Evolutionary conservation across 2,888 invertebrate genomes (phyloP).

Genomic region (Gymnoscelis rufifasciata): DNA sequence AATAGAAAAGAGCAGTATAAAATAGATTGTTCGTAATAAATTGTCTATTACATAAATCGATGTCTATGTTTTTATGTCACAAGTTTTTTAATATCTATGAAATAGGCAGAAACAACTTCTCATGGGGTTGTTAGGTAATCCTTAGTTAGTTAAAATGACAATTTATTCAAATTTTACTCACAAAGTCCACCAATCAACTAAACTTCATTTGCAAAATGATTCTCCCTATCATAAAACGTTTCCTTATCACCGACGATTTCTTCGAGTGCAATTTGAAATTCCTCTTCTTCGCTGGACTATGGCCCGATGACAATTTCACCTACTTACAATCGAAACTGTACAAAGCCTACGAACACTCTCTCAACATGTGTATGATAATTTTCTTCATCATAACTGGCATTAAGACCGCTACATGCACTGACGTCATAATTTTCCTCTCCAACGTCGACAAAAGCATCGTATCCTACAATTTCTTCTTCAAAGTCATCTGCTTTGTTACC

Average conservation of each 20-base stretch:
- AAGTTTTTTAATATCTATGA: too few relatives aligned
- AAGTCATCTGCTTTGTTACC: conserved; percentile 45
- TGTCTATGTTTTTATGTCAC: too few relatives aligned
- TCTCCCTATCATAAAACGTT: conserved; percentile 24
- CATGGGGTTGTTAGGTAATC: background rate
- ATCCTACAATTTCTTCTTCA: conserved; percentile 50
- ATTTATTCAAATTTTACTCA: too few relatives aligned
- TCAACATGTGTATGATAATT: conserved; percentile 39
- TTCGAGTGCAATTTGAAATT: conserved; percentile 58
- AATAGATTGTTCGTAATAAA: too few relatives aligned
- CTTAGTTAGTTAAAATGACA: too few relatives aligned
- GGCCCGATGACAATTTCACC: conserved; percentile 46
- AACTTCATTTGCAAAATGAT: conserved; percentile 40
- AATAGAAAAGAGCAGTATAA: too few relatives aligned
- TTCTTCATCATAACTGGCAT: conserved; percentile 45
- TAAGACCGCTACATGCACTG: conserved; percentile 41
- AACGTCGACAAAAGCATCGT: conserved; percentile 54
- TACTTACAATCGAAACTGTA: conserved; percentile 36
- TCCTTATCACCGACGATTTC: conserved; percentile 36
- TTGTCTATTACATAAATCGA: too few relatives aligned
- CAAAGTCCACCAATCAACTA: background rate
- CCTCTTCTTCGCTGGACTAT: conserved; percentile 53
- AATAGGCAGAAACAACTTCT: background rate
- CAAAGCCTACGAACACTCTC: conserved; percentile 41
- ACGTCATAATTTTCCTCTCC: conserved; percentile 39